Evolutionary conservation across 2,113 vertebrate genomes (phyloP), one percentile per base, ranked within the genome.

Genomic region (Eurystomus gularis): DNA sequence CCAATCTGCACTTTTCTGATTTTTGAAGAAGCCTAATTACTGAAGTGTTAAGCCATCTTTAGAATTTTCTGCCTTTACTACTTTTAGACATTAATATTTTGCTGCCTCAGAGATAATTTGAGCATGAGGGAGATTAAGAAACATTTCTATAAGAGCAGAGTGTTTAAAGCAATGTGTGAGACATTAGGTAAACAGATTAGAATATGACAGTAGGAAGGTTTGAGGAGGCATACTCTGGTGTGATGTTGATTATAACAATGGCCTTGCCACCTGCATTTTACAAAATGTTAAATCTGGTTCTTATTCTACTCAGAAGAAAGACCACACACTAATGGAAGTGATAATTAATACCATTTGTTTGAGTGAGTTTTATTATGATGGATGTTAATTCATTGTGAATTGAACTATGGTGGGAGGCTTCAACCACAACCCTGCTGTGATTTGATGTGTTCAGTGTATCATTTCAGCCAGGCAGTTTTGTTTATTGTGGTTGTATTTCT

Each of bases 401-500:
- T 90, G 72, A 92, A 76, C 51, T 88, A 44, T 37, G n/a, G 61
- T 78, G 77, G 76, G 64, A 92, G 51, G 39, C 65, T 94, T 88
- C 70, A 84, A 31, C 52, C 68, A 55, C 68, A 94, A 15, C 35
- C 44, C 40, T 70, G 39, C 65, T 94, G 79, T 52, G 80, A 86
- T 88, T 94, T 95, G 77, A 78, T 91, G 65, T 86, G 35, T 78
- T 94, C 44, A 82, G 37, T 87, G 29, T 89, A 89, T 89, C 35
- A 26, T 82, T 94, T 86, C 81, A 92, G 28, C 48, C 49, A 79
- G 83, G 57, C 86, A 79, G 61, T 94, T 95, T 83, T 91, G 37
- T 92, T 92, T 96, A 49, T 82, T 82, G 77, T 94, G 72, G 65
- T 37, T 46, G 3, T 72, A 57, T 92, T 93, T 92, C 69, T 94